Evolutionary conservation across 2,797 vertebrate genomes (phyloP).

Genomic region (Siniperca scherzeri): DNA sequence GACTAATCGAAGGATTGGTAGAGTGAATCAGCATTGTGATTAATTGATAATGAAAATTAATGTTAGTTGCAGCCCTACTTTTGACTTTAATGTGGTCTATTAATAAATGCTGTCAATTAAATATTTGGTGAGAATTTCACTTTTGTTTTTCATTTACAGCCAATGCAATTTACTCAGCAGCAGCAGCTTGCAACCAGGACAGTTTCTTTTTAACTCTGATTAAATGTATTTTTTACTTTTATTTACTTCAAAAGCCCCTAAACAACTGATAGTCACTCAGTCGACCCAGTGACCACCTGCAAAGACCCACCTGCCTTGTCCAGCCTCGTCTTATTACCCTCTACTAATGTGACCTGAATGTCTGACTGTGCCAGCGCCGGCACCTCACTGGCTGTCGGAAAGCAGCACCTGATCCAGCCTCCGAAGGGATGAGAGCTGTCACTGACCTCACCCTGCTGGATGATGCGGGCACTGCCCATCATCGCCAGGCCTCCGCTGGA

Average conservation of each 20-base stretch:
- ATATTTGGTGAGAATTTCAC: background rate
- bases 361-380: slow-evolving; percentile 60
- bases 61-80: background rate
- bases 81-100: background rate
- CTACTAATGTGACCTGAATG: slow-evolving; percentile 80
- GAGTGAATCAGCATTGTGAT: background rate
- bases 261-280: slow-evolving; percentile 14
- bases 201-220: background rate
- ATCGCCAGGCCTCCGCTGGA: slow-evolving; percentile 23
- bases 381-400: slow-evolving; percentile 65
- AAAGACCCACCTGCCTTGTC: slow-evolving; percentile 68
- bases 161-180: background rate
- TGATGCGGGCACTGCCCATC: slow-evolving; percentile 50
- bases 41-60: background rate
- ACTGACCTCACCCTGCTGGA: slow-evolving; percentile 65
- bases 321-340: slow-evolving; percentile 55
- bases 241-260: background rate
- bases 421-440: slow-evolving; percentile 53
- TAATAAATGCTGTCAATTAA: background rate
- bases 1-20: background rate
- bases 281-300: slow-evolving; percentile 66
- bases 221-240: background rate
- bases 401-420: slow-evolving; percentile 70
- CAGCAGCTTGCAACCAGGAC: background rate
- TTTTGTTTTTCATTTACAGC: background rate